These are phyloP conservation scores for Drosophila yooni DNA, from an alignment of 2,888 invertebrate genomes.

Conservation along the genomic window DNA sequence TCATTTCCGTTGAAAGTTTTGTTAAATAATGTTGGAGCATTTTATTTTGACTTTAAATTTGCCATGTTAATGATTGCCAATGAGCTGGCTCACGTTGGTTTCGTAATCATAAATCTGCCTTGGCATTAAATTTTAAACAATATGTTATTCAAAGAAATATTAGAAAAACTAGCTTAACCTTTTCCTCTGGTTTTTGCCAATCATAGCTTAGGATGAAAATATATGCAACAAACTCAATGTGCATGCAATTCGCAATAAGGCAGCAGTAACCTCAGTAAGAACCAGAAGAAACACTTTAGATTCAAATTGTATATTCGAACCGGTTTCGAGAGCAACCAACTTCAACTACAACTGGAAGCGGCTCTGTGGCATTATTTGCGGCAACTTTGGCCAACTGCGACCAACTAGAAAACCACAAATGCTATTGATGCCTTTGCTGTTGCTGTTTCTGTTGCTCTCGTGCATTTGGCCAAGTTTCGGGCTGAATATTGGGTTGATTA, in stretches of 20 bases:
- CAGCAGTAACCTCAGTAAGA: conserved; percentile 24
- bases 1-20: conserved; percentile 71
- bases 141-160: not conserved
- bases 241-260: conserved; percentile 67
- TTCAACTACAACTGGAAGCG: conserved; percentile 32
- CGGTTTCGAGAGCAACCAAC: conserved; percentile 59
- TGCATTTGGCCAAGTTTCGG: conserved; percentile 62
- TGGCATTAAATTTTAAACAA: not conserved
- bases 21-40: conserved; percentile 40
- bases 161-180: conserved; percentile 2
- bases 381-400: conserved; percentile 66
- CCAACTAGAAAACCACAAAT: conserved; percentile 60
- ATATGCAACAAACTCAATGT: conserved; percentile 50
- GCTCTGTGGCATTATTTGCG: conserved; percentile 62
- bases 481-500: conserved; percentile 31
- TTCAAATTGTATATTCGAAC: conserved; percentile 73
- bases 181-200: conserved; percentile 14
- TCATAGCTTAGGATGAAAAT: conserved; percentile 41
- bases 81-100: conserved; percentile 21
- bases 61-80: conserved; percentile 2
- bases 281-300: conserved; percentile 55
- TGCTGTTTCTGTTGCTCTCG: conserved; percentile 14
- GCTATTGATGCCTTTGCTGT: conserved; percentile 34
- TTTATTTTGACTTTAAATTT: conserved; percentile 13
- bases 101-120: not conserved